Base-by-base conservation (phyloP, 2,888 invertebrate species). In the Caenorhabditis sp. region DNA sequence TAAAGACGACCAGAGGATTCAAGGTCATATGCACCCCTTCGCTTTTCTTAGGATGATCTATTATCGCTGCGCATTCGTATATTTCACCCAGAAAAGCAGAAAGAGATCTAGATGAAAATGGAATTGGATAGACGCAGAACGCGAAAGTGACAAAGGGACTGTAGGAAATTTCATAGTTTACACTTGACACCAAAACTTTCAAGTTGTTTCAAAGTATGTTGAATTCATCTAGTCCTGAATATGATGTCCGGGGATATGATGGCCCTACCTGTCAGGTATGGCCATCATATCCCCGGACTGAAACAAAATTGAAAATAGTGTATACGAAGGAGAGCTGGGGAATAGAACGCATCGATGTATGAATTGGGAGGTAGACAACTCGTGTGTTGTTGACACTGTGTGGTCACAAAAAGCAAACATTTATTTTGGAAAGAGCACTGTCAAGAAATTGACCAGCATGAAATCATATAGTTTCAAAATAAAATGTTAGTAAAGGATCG, bases 361-460 rank as follows among this genome's bases (percentile, higher is more conserved):
- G 54, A 47, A 47, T 47, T 22, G 35, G 41, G 54, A 35, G 38
- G 26, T 31, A 68, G 68, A 68, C 59, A 69, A 69, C 77, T 61
- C 63, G 51, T 44, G 61, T 54, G 54, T 64, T 79, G 79, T 79
- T 79, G 79, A 79, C 79, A 79, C 79, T 56, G 47, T 47, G 47
- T 19, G 47, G n/a, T n/a, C 47, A 64, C 79, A 72, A 79, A 63
- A 70, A 70, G 79, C 56, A 79, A 79, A 79, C 24, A 75, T 38
- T 0, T 19, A 49, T 49, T 19, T 58, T 14, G 24, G 49, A 5
- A 49, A 49, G 2, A 22, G 49, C 7, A 22, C n/a, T 19, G 22
- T 19, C 19, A 49, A 49, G 49, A 26, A 54, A 26, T 3, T 14
- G 54, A 14, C 24, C 12, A 24, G 14, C 14, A 54, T 1, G 12